phyloP scores from a whole-genome alignment of 2,797 vertebrate species.

The Columba guinea region DNA sequence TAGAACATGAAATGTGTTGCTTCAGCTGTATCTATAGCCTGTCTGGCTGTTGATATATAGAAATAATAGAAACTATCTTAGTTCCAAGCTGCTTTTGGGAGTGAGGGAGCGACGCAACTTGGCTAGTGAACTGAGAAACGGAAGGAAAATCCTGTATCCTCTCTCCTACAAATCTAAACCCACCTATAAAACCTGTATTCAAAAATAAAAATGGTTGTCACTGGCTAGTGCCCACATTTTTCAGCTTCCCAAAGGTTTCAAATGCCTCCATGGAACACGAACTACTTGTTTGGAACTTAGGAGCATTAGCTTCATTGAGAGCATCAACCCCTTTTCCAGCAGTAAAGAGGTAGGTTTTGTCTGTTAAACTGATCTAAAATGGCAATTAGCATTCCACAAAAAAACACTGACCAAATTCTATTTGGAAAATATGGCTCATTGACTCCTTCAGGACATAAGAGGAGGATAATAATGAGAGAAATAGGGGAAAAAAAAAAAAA shows the following conservation, averaged over 20 bases:
- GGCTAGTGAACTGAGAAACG: neutral
- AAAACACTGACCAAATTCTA: neutral
- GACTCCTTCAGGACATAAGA: neutral
- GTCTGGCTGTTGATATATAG: neutral
- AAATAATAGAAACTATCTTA: neutral
- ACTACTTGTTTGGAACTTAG: neutral
- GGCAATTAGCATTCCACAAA: neutral
- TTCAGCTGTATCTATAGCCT: neutral
- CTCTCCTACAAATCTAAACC: neutral
- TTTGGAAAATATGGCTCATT: neutral
- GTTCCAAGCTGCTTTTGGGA: neutral
- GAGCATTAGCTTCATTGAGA: neutral
- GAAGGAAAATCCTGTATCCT: neutral
- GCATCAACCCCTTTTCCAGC: neutral
- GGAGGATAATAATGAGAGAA: neutral
- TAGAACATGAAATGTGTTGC: neutral
- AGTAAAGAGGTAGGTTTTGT: neutral
- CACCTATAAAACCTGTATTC: neutral
- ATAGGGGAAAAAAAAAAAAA: neutral
- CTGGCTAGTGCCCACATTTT: neutral
- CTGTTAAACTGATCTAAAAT: neutral
- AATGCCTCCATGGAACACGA: neutral
- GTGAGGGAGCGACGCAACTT: neutral
- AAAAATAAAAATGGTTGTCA: neutral
- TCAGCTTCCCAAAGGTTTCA: neutral